Base-by-base conservation (phyloP, 2,797 vertebrate genomes). In the Tachyglossus aculeatus region DNA sequence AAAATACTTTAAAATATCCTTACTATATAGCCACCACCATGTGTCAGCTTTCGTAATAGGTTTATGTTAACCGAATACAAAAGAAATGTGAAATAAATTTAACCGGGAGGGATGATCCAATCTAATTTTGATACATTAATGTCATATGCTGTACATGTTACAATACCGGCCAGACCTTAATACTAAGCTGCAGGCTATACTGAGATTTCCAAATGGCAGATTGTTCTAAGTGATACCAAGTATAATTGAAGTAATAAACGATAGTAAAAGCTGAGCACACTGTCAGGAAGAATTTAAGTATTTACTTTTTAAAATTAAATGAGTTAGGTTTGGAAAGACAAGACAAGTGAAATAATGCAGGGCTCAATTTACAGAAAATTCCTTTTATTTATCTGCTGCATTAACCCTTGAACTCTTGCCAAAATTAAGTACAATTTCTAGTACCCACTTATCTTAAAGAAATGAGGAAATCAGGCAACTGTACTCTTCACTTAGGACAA, bases 51-150 rank as follows among this genome's bases (percentile, higher is more conserved):
- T 88, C 88, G 86, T 93, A 93, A 93, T 91, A 90, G 83, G 86
- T 91, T 94, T 92, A 92, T 86, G 92, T 95, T 95, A 96, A 97
- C 95, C 93, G 94, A 95, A 92, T 92, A 95, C 94, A 94, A 95
- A 94, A 95, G 95, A 96, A 94, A 95, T 85, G 93, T 95, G 96
- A 96, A 96, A 96, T 95, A 96, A 96, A 90, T 91, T 94, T 94
- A 95, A 96, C 95, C 95, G 95, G 95, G 92, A 96, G 94, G 93
- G 93, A 92, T 90, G 94, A 95, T 94, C 94, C 93, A 97, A 98
- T 98, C 94, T 94, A 96, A 97, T 98, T 97, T 95, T 94, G 92
- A 93, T 94, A 95, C 95, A 97, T 96, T 97, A 98, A 90, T 94
- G 94, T 94, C 93, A 93, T 95, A 95, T 94, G 94, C 92, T 94